phyloP scores from a whole-genome alignment of 2,113 vertebrate species.

The Eidolon helvum region DNA sequence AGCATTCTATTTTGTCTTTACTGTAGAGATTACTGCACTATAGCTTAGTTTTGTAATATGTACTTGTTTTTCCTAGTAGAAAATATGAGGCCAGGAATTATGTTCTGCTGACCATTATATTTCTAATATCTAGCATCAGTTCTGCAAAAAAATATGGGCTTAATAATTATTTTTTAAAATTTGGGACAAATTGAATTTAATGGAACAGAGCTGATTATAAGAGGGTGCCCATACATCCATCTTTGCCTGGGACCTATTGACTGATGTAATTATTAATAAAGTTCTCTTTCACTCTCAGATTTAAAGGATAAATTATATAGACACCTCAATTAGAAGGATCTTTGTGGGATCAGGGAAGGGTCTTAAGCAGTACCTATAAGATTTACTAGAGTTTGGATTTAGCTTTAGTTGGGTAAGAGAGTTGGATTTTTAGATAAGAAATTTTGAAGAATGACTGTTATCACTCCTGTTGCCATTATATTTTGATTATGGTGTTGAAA shows the following conservation, averaged over 20 bases:
- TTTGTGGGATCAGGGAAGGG: background rate
- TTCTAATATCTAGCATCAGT: background rate
- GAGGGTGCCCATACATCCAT: too few species aligned
- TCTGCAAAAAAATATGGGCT: background rate
- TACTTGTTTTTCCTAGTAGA: background rate
- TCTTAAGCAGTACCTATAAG: background rate
- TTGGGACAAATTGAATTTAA: background rate
- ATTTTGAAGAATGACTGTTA: slow-evolving; percentile 53
- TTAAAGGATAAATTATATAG: background rate
- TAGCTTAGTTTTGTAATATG: background rate
- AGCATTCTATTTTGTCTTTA: background rate
- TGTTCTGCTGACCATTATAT: background rate
- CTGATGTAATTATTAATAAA: background rate
- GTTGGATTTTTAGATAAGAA: slow-evolving; percentile 30
- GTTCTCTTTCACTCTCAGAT: background rate
- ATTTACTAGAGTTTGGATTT: background rate
- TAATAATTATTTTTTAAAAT: background rate
- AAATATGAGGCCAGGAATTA: background rate
- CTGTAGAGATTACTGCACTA: background rate
- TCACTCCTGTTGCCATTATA: slow-evolving; percentile 28
- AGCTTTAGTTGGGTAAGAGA: background rate
- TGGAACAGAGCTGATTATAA: background rate
- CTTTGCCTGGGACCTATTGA: background rate
- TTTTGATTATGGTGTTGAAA: slow-evolving; percentile 72
- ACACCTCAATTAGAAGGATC: background rate